Evolutionary conservation across 2,888 invertebrate species (phyloP), one percentile per base, ranked within the genome.

Genomic region (Archips xylosteana): DNA sequence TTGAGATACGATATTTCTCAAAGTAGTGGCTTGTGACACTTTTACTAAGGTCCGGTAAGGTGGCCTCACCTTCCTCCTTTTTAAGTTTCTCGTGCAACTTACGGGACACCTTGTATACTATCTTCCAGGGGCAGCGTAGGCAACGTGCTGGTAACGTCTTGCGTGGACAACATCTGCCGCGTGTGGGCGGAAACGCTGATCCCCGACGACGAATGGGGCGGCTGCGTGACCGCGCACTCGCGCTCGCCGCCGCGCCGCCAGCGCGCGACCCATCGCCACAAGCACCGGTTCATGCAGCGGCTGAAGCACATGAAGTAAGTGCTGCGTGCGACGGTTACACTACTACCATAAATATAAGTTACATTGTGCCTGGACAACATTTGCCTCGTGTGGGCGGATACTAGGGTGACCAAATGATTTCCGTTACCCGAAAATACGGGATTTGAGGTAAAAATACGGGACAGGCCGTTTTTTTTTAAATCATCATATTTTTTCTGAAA

Each of bases 311-410:
- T 99, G 97, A 99, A 99, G 98, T 98, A 92, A 90, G 92, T 87
- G 23, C 47, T 23, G 23, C 23, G 23, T 23, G 23, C 23, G 8
- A 12, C 3, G 9, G 57, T 12, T 34, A 39, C 39, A 39, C 6
- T 39, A 23, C 23, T 23, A 23, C 23, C 23, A 23, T 23, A 23
- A 23, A 23, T 23, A 23, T n/a, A n/a, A 80, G 98, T 99, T 75
- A 99, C 99, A 74, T 99, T 99, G 67, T 99, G 99, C 91, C 96
- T 98, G 85, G 99, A 99, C 93, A 99, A 99, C 94, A 99, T 99
- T 83, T 99, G 99, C 87, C 97, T 99, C 78, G 96, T 99, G 81
- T 99, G 99, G 99, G 98, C 98, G n/a, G n/a, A n/a, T n/a, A n/a
- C n/a, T n/a, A n/a, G n/a, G n/a, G n/a, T n/a, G n/a, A n/a, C n/a